Conservation (phyloP, 2,797 vertebrate genomes). For the Lagodon rhomboides region DNA sequence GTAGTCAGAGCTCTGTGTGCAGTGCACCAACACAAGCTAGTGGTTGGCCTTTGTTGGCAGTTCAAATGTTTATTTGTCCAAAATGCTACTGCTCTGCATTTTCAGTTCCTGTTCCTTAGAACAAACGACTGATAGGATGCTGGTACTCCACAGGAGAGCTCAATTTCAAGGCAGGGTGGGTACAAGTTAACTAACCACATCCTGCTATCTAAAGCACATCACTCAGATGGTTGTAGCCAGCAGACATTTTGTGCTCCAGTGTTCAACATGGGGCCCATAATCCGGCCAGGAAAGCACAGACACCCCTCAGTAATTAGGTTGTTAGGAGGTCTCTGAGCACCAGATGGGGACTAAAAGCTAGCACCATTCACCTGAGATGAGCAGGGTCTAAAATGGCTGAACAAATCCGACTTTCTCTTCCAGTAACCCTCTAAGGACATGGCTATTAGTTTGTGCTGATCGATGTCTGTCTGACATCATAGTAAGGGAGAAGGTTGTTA, state of each 20-base stretch:
- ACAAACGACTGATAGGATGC: constrained; percentile 12
- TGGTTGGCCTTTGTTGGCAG: neutral
- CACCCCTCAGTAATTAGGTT: constrained; percentile 67
- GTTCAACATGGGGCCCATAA: constrained; percentile 70
- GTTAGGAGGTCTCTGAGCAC: constrained; percentile 71
- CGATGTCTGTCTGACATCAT: constrained; percentile 52
- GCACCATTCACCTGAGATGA: constrained; percentile 68
- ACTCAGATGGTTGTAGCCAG: constrained; percentile 69
- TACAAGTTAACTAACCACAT: constrained; percentile 76
- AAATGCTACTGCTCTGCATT: constrained; percentile 32
- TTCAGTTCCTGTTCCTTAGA: constrained; percentile 36
- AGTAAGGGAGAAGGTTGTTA: constrained; percentile 16
- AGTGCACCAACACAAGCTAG: constrained; percentile 31
- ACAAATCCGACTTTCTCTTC: constrained; percentile 49
- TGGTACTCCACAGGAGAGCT: constrained; percentile 46
- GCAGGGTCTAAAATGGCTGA: constrained; percentile 70
- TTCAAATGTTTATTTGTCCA: constrained; percentile 34
- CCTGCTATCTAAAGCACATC: constrained; percentile 66
- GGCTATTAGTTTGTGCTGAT: constrained; percentile 51
- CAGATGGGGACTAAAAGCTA: constrained; percentile 77
- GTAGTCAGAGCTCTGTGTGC: neutral
- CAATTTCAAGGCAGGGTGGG: constrained; percentile 52
- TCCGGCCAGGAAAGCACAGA: constrained; percentile 52
- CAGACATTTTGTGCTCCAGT: constrained; percentile 75
- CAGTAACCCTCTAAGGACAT: constrained; percentile 46